Evolutionary conservation across 2,888 invertebrate genomes (phyloP).

Genomic region (Lithophane socia): DNA sequence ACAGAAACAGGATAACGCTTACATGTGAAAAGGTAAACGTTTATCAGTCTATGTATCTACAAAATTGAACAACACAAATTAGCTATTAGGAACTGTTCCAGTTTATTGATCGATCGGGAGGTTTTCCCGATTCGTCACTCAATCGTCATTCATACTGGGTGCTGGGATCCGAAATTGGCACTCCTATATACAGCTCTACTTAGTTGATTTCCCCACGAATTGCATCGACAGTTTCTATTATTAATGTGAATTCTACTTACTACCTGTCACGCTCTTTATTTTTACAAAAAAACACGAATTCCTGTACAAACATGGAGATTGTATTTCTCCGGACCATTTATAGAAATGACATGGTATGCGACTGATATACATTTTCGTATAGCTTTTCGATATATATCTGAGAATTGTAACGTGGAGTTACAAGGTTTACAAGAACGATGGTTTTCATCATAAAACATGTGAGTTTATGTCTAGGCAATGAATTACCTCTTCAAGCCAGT

Average conservation of each 20-base stretch:
- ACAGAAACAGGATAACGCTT: background rate
- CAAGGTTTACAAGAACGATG: background rate
- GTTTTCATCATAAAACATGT: background rate
- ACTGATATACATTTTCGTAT: conserved; percentile 20
- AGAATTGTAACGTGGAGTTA: background rate
- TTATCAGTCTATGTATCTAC: background rate
- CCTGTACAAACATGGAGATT: conserved; percentile 29
- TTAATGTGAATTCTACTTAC: conserved; percentile 29
- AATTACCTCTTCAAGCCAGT: conserved; percentile 2
- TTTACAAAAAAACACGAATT: conserved; percentile 48
- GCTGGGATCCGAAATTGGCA: background rate
- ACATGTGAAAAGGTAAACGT: background rate
- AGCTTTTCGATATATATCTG: background rate
- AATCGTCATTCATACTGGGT: background rate
- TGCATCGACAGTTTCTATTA: conserved; percentile 32
- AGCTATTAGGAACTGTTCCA: background rate
- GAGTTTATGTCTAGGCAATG: conserved; percentile 2
- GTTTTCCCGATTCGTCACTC: conserved; percentile 27
- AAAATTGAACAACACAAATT: background rate
- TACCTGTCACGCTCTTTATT: conserved; percentile 42
- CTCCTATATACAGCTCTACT: background rate
- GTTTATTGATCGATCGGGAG: conserved; percentile 5
- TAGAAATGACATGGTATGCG: conserved; percentile 21
- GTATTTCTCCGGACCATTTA: conserved; percentile 42
- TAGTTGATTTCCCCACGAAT: conserved; percentile 11